Percentiles rank a stretch among this genome's conserved stretches.
These are phyloP conservation scores for Tachysurus fulvidraco DNA, from an alignment of 2,113 vertebrate species.

Conservation along the genomic window DNA sequence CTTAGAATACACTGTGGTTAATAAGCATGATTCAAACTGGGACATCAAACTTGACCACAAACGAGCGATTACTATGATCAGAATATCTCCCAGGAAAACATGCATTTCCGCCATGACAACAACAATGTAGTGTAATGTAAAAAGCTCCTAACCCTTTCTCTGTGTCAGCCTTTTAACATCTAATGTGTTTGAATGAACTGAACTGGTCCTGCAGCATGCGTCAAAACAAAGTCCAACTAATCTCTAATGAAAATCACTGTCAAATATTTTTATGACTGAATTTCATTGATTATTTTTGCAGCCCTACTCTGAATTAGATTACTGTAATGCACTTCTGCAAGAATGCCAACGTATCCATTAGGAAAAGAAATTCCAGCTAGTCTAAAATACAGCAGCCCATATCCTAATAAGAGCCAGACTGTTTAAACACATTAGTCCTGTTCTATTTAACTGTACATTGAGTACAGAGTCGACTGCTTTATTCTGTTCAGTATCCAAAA, in stretches of 20 bases:
- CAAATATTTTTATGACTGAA: not conserved
- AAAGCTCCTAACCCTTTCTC: not conserved
- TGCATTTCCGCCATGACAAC: not conserved
- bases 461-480: not conserved
- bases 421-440: not conserved
- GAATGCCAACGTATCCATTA: constrained; percentile 8
- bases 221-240: not conserved
- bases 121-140: not conserved
- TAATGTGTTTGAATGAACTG: not conserved
- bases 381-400: not conserved
- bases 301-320: not conserved
- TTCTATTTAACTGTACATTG: not conserved
- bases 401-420: not conserved
- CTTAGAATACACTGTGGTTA: not conserved
- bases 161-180: not conserved
- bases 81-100: not conserved
- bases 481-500: not conserved
- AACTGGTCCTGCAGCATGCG: not conserved
- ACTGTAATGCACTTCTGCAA: constrained; percentile 3
- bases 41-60: not conserved
- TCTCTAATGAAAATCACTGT: not conserved
- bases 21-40: not conserved
- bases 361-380: not conserved
- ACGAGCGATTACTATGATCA: not conserved
- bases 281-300: not conserved